Conservation (phyloP, 1,140 invertebrate species). For the Drosophila funebris region DNA sequence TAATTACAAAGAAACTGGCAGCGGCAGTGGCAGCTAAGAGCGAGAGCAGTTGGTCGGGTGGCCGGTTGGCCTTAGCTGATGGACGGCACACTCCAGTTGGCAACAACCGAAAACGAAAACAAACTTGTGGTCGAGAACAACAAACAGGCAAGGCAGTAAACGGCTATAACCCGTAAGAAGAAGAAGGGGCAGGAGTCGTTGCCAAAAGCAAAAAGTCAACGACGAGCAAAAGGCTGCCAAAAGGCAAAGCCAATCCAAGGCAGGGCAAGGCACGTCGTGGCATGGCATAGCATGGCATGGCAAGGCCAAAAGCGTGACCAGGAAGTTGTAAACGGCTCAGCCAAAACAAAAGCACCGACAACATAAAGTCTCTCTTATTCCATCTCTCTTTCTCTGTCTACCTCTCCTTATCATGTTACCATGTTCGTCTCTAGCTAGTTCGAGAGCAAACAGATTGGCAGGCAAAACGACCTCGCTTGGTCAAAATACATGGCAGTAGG, state of each 20-base stretch:
- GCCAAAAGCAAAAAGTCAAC: constrained; percentile 28
- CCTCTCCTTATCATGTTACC: not conserved
- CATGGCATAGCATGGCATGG: constrained; percentile 10
- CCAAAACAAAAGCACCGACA: constrained; percentile 47
- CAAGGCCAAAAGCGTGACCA: constrained; percentile 68
- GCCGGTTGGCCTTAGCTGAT: constrained; percentile 48
- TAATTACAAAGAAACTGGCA: constrained; percentile 70
- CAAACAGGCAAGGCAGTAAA: constrained; percentile 58
- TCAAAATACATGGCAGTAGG: constrained; percentile 53
- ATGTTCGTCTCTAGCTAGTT: constrained; percentile 31
- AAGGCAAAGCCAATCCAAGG: constrained; percentile 20
- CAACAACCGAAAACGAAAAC: constrained; percentile 60
- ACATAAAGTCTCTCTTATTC: not conserved
- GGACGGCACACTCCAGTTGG: constrained; percentile 62
- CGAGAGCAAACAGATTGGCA: constrained; percentile 76
- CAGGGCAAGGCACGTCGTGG: constrained; percentile 4
- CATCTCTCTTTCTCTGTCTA: not conserved
- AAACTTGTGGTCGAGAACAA: constrained; percentile 72
- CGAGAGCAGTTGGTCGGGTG: not conserved
- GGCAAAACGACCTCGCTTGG: constrained; percentile 62
- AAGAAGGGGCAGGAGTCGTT: not conserved
- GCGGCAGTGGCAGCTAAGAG: constrained; percentile 1
- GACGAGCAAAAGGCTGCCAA: constrained; percentile 27
- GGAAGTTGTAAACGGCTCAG: constrained; percentile 74
- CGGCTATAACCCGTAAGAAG: constrained; percentile 42